Percentiles rank a stretch among this genome's conserved stretches.
phyloP scores from a whole-genome alignment of 2,113 vertebrate genomes.

The Chloebia gouldiae region DNA sequence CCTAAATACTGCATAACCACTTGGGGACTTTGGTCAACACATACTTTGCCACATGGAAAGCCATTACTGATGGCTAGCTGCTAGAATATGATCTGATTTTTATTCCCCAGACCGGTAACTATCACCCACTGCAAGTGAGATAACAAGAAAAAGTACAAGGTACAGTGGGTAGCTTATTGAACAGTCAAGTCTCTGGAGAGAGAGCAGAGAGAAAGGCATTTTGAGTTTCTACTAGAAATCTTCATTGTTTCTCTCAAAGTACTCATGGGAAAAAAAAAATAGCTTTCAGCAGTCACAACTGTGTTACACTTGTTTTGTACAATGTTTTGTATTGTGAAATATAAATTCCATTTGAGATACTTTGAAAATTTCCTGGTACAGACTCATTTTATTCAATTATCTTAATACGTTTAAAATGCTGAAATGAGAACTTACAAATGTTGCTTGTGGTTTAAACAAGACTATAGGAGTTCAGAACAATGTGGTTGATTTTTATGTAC shows the following conservation, averaged over 20 bases:
- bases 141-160: neutral
- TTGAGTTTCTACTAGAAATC: slow-evolving; percentile 2
- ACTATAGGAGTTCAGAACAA: neutral
- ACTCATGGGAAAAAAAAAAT: neutral
- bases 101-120: neutral
- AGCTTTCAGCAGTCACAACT: slow-evolving; percentile 19
- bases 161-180: neutral
- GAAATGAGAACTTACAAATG: neutral
- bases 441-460: neutral
- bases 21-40: neutral
- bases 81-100: neutral
- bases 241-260: slow-evolving; percentile 16
- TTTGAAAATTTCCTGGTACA: slow-evolving; percentile 2
- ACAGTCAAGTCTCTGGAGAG: neutral
- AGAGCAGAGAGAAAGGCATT: neutral
- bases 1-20: neutral
- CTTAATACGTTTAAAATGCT: neutral
- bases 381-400: slow-evolving; percentile 2
- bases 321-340: slow-evolving; percentile 16
- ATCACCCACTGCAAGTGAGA: slow-evolving; percentile 4
- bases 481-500: neutral
- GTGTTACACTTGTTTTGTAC: neutral
- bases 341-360: slow-evolving; percentile 25
- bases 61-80: neutral
- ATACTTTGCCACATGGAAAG: neutral